Evolutionary conservation across 53 echinoderm and acorn worm species (phyloP), one percentile per base, ranked within the genome.

Genomic region (Henricia sp.): DNA sequence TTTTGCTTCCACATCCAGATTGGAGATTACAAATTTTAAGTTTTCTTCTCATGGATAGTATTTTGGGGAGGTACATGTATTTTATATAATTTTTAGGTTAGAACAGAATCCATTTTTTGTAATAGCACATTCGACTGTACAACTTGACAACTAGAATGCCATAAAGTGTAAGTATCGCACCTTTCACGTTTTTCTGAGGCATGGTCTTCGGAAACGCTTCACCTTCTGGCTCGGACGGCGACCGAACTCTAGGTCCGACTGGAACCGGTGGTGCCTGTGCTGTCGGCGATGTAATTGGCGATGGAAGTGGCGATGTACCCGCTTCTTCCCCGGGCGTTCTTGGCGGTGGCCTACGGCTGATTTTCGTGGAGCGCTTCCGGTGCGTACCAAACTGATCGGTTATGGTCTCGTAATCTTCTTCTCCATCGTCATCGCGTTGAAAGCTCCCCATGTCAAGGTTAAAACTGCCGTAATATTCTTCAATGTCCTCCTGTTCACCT

Each of bases 401-500:
- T 1, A 67, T 57, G 19, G 28, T 50, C 21, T 74, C 75, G 6
- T 86, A 74, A 38, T 86, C 86, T 24, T 75, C 86, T 19, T 86
- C 86, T 2, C 52, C 67, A 50, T 86, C 86, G 8, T 52, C 35
- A 28, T 74, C 52, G 0, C 86, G 65, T 24, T 72, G n/a, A 41
- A 75, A 86, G 38, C 30, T 59, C 26, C 51, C 30, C 37, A 86
- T 59, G 37, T 67, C 65, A 1, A 76, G 33, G 16, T 38, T 57
- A 0, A 76, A 34, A 6, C 48, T 85, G 29, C 41, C 76, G 42
- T 75, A 86, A 26, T 53, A 86, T 14, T 66, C 67, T 3, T 86
- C 75, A n/a, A 86, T 85, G 30, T 85, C 86, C 21, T 74, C 56
- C 29, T 50, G 46, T 14, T 74, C 20, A 8, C 86, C 86, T 85